A percentile compares a stretch with the other conserved stretches of the same genome.
phyloP scores from a whole-genome alignment of 2,113 vertebrate species.

The Alethe castanea region DNA sequence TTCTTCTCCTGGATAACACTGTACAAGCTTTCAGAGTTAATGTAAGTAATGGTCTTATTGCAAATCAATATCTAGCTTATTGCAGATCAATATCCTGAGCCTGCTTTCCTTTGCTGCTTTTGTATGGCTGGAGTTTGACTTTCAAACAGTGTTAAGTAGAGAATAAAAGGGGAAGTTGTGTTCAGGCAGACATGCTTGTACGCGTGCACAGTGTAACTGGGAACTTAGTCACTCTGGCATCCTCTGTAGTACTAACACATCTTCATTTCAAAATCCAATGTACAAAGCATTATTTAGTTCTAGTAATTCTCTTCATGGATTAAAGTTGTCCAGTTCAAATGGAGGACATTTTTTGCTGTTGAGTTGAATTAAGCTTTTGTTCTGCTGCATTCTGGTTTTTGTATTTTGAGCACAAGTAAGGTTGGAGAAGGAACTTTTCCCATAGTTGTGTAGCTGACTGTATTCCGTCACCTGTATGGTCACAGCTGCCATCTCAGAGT shows the following conservation, averaged over 20 bases:
- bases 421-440: neutral
- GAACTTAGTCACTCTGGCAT: conserved; percentile 19
- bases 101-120: neutral
- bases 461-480: neutral
- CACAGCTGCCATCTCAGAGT: neutral
- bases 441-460: neutral
- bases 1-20: conserved; percentile 96
- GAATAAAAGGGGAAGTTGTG: neutral
- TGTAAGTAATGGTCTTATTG: conserved; percentile 76
- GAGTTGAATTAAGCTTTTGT: neutral
- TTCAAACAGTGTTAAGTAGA: neutral
- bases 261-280: neutral
- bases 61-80: neutral
- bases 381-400: neutral
- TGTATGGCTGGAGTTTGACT: neutral
- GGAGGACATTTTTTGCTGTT: neutral
- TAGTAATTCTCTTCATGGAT: neutral
- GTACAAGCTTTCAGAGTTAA: conserved; percentile 94
- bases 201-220: neutral
- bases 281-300: neutral
- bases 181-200: neutral
- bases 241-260: neutral
- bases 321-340: neutral
- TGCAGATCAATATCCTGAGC: rapidly evolving
- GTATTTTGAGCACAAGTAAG: neutral